A percentile compares a stretch with the other conserved stretches of the same genome.
Conservation (phyloP, 1,140 invertebrate genomes). For the Drosophila setifemur region DNA sequence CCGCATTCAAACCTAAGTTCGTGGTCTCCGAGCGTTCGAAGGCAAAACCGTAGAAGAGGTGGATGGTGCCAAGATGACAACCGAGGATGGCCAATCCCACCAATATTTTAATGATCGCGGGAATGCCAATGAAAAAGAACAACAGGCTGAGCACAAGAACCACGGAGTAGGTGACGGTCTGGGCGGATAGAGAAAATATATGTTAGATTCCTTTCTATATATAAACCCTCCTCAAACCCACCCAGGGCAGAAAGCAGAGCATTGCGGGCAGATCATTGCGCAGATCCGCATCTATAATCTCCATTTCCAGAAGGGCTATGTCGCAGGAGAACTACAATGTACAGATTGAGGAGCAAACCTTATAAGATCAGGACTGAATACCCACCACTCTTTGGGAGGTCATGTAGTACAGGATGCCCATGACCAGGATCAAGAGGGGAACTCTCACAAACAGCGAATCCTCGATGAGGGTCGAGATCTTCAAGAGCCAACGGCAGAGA, state of each 20-base stretch:
- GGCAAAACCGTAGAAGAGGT: conserved; percentile 84
- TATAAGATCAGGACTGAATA: background rate
- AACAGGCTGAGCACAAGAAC: conserved; percentile 89
- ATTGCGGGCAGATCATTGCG: background rate
- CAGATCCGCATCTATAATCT: conserved; percentile 19
- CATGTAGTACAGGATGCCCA: conserved; percentile 16
- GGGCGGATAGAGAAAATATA: no score
- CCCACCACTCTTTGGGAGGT: conserved; percentile 8
- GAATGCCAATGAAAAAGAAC: conserved; percentile 91
- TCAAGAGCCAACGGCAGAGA: conserved; percentile 3
- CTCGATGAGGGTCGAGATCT: conserved; percentile 10
- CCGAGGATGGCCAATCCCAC: background rate
- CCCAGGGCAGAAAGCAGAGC: conserved; percentile 86
- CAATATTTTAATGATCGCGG: conserved; percentile 90
- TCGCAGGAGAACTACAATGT: conserved; percentile 10
- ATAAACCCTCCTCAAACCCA: no score
- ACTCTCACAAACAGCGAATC: background rate
- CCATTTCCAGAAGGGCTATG: conserved; percentile 13
- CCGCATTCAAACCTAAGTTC: conserved; percentile 84
- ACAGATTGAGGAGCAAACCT: background rate
- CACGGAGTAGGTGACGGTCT: conserved; percentile 92
- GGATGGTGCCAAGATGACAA: conserved; percentile 83
- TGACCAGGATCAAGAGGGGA: background rate
- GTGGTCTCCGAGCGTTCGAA: conserved; percentile 87
- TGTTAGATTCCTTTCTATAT: no score